A percentile compares a stretch with the other conserved stretches of the same genome.
Evolutionary conservation across 2,113 vertebrate species (phyloP).

Genomic region (Galbula dea): DNA sequence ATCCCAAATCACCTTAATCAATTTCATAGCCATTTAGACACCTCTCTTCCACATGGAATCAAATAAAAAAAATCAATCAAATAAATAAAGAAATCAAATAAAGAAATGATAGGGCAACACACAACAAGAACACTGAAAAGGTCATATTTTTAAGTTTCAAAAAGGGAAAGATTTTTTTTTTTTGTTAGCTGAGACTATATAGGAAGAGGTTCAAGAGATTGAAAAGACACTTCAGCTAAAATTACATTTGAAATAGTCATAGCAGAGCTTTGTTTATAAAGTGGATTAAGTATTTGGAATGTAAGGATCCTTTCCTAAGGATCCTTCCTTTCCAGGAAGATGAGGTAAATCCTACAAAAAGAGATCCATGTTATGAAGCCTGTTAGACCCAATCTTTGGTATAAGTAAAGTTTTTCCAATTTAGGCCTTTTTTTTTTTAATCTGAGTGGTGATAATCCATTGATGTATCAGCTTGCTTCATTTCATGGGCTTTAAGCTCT

Average conservation of each 20-base stretch:
- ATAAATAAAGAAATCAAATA: neutral
- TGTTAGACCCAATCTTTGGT: neutral
- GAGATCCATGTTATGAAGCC: neutral
- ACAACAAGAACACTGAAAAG: neutral
- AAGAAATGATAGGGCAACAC: neutral
- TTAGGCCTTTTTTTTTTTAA: no score
- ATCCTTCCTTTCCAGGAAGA: neutral
- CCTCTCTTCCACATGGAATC: neutral
- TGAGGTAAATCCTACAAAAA: neutral
- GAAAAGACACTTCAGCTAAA: neutral
- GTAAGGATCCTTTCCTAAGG: neutral
- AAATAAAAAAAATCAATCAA: neutral
- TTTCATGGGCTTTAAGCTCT: neutral
- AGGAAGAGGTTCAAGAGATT: neutral
- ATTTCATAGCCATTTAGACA: neutral
- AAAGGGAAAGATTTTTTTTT: neutral
- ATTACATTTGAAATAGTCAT: neutral
- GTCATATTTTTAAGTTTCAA: neutral
- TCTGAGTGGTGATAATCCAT: neutral
- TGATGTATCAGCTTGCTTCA: neutral
- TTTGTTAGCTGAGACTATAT: neutral
- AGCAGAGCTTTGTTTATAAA: neutral
- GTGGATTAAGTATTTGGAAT: neutral
- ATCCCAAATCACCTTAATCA: conserved; percentile 32
- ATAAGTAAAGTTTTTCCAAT: neutral